Evolutionary conservation across 2,113 vertebrate species (phyloP).

Genomic region (Seriola aureovittata): DNA sequence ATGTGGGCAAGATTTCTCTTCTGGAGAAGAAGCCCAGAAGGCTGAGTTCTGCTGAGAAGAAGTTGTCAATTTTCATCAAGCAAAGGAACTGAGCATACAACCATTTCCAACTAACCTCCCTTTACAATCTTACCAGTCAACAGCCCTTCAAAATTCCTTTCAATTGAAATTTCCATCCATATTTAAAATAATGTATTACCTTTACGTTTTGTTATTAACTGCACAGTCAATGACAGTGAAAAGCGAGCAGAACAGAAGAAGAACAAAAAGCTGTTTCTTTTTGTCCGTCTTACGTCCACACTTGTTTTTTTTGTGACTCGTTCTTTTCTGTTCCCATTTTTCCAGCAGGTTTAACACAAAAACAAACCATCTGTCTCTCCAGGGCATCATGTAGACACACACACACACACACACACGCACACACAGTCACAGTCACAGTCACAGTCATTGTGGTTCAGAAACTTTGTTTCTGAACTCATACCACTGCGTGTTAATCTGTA

Average conservation of each 20-base stretch:
- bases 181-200: neutral
- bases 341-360: slow-evolving; percentile 62
- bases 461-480: too few relatives aligned
- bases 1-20: too few relatives aligned
- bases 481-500: too few relatives aligned
- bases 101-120: neutral
- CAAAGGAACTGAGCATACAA: too few relatives aligned
- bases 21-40: too few relatives aligned
- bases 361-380: slow-evolving; percentile 55
- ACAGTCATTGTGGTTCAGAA: too few relatives aligned
- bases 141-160: too few relatives aligned
- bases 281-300: slow-evolving; percentile 17
- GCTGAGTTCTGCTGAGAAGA: too few relatives aligned
- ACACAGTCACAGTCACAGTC: too few relatives aligned
- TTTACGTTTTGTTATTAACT: neutral
- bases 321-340: slow-evolving; percentile 49
- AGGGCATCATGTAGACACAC: slow-evolving; percentile 31
- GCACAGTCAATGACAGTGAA: neutral
- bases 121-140: neutral
- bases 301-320: slow-evolving; percentile 37
- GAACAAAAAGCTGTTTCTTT: slow-evolving; percentile 7
- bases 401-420: neutral
- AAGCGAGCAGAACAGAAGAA: neutral
- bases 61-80: too few relatives aligned
- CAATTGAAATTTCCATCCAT: neutral